phyloP scores from a whole-genome alignment of 2,888 invertebrate species.

The Plebejus melissa region DNA sequence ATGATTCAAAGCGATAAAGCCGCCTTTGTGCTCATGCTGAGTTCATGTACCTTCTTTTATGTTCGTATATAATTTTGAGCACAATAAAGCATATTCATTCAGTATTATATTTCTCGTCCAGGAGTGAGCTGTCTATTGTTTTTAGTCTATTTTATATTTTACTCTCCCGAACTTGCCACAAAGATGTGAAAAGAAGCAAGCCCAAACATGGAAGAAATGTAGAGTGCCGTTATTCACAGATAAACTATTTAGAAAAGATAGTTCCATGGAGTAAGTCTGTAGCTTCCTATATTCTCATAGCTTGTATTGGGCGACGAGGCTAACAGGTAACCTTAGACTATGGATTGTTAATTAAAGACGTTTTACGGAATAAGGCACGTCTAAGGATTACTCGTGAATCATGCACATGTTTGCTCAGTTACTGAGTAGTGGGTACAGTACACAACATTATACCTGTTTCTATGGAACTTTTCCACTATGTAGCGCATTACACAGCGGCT shows the following conservation, averaged over 20 bases:
- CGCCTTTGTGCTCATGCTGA: no score
- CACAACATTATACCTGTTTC: not conserved
- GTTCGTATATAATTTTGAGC: no score
- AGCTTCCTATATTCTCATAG: not conserved
- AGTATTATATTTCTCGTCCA: no score
- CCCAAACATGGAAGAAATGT: not conserved
- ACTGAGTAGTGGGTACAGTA: not conserved
- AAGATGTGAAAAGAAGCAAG: no score
- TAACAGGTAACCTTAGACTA: constrained; percentile 23
- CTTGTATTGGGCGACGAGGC: not conserved
- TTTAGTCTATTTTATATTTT: no score
- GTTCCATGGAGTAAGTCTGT: not conserved
- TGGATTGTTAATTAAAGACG: constrained; percentile 26
- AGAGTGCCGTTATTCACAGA: not conserved
- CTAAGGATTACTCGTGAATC: constrained; percentile 26
- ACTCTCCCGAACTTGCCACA: no score
- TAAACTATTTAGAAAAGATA: not conserved
- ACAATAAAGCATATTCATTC: no score
- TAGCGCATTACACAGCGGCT: not conserved
- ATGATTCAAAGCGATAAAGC: no score
- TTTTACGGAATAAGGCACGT: constrained; percentile 26
- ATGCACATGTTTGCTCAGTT: constrained; percentile 14
- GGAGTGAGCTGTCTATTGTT: no score
- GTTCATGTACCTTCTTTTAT: no score
- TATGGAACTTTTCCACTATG: not conserved